These are phyloP conservation scores for Lutjanus erythropterus DNA, from an alignment of 2,113 vertebrate species.

Conservation along the genomic window DNA sequence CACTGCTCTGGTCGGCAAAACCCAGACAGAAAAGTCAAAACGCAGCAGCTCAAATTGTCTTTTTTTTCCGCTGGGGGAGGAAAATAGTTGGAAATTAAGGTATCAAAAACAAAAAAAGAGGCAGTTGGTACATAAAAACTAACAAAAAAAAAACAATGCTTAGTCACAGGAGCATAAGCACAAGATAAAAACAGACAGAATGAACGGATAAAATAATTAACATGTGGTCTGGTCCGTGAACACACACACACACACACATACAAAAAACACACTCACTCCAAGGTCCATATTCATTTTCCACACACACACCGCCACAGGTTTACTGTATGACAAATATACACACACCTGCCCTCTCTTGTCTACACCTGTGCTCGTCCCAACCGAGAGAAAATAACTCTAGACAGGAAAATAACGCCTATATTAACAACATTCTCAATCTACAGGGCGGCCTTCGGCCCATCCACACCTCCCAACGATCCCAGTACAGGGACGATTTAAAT, in stretches of 20 bases:
- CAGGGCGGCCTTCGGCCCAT: constrained; percentile 29
- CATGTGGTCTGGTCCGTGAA: constrained; percentile 48
- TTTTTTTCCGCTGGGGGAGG: background rate
- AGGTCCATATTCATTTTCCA: constrained; percentile 61
- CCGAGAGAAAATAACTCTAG: constrained; percentile 71
- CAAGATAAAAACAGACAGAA: constrained; percentile 35
- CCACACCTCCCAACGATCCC: constrained; percentile 59
- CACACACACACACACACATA: background rate
- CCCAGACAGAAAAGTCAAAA: constrained; percentile 22
- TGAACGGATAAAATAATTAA: constrained; percentile 46
- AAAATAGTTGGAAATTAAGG: constrained; percentile 13
- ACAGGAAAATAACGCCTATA: constrained; percentile 78
- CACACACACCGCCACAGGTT: constrained; percentile 56
- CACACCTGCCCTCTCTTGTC: constrained; percentile 63
- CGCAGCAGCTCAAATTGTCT: constrained; percentile 16
- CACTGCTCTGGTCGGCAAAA: constrained; percentile 20
- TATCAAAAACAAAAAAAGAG: constrained; percentile 55
- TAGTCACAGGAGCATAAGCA: constrained; percentile 34
- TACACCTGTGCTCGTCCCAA: constrained; percentile 62
- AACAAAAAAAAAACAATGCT: constrained; percentile 19
- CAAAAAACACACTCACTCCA: constrained; percentile 27
- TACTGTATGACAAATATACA: constrained; percentile 72
- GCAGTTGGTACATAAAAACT: constrained; percentile 55
- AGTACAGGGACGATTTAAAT: constrained; percentile 74
- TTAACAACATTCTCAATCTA: constrained; percentile 79